A percentile compares a stretch with the other conserved stretches of the same genome.
Conservation (phyloP, 2,113 vertebrate species). For the Microcebus murinus region DNA sequence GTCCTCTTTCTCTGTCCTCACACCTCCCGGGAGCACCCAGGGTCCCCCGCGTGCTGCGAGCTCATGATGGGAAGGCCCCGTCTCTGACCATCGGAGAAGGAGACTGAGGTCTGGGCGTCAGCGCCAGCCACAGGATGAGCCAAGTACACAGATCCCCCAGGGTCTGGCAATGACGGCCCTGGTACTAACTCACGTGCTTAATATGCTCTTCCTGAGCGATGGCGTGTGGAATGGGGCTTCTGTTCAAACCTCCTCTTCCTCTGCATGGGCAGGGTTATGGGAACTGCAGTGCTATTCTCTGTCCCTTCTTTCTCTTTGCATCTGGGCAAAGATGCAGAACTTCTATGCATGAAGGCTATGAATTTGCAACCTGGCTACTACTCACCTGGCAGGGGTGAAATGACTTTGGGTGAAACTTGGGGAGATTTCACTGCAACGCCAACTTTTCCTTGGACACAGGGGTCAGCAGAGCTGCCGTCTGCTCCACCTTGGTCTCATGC, state of each 20-base stretch:
- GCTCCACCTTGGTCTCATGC: neutral
- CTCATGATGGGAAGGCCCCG: neutral
- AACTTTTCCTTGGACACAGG: neutral
- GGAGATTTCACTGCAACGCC: neutral
- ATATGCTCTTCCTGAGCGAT: neutral
- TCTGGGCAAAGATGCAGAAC: neutral
- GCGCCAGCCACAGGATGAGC: neutral
- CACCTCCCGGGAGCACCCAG: neutral
- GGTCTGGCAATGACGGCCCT: neutral
- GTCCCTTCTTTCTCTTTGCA: neutral
- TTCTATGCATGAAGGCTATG: neutral
- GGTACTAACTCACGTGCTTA: neutral
- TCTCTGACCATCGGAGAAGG: neutral
- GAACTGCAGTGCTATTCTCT: neutral
- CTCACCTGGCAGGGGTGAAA: neutral
- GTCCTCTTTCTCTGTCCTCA: neutral
- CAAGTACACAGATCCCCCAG: no score
- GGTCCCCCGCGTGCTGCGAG: accelerated
- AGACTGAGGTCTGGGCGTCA: neutral
- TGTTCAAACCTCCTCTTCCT: neutral
- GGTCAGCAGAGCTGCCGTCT: neutral
- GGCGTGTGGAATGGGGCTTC: neutral
- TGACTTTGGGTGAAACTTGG: neutral
- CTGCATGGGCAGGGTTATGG: neutral
- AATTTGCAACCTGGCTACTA: no score